Evolutionary conservation across 2,888 invertebrate species (phyloP), one percentile per base, ranked within the genome.

Genomic region (Xanthorhoe designata): DNA sequence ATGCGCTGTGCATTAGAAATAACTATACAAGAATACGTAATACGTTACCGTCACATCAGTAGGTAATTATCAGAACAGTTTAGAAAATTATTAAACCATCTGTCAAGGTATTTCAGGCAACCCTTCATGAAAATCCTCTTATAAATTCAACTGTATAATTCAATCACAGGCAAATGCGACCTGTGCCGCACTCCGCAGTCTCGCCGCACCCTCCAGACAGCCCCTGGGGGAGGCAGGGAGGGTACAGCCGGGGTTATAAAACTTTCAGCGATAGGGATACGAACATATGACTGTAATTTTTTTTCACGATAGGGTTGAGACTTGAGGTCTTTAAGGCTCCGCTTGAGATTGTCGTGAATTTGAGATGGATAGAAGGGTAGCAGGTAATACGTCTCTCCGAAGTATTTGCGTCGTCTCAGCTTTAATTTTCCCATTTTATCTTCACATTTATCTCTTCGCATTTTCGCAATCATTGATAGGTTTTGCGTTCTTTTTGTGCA

Each of bases 231-330:
- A 69, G 74, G 70, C 62, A 70, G 75, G 71, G 64, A 32, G 52
- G 58, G 70, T 79, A 24, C 24, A 4, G 24, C 24, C 24, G 24
- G 83, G 83, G 83, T 81, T 79, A 84, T 87, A 83, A 86, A 88
- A 88, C 80, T 88, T 89, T 88, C 85, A 88, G 75, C 74, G 74
- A 74, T 79, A 74, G 78, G 78, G 78, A 77, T 68, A 72, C 73
- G 76, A 75, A 79, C 76, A 77, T 81, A 82, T 78, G 77, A 69
- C 71, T 75, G 73, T 77, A 74, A 78, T 78, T 79, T 77, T 75
- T 68, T 73, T 72, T 71, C 47, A n/a, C 19, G 19, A 42, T 18
- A 38, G 18, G 54, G 38, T 5, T 55, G 35, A 55, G 42, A 54
- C n/a, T n/a, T n/a, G n/a, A 38, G 38, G 18, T 53, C 68, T 68